Percentiles rank a stretch among this genome's conserved stretches.
Conservation (phyloP, 1,140 invertebrate species). For the Drosophila navojoa region DNA sequence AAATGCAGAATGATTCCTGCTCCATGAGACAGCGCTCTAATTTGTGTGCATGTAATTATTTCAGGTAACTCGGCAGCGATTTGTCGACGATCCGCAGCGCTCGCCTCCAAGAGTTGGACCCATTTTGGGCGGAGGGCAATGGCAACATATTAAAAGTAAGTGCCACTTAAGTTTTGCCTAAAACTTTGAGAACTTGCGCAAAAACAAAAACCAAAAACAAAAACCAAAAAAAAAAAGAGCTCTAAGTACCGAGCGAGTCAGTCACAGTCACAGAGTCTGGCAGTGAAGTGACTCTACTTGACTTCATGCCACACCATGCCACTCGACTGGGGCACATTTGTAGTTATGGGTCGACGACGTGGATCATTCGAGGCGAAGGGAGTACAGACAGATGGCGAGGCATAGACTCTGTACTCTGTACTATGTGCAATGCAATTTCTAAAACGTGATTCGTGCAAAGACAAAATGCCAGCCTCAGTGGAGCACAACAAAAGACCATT, state of each 20-base stretch:
- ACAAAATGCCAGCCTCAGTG: constrained; percentile 61
- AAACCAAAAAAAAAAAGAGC: not conserved
- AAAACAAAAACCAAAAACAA: constrained; percentile 19
- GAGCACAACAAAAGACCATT: constrained; percentile 67
- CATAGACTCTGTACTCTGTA: constrained; percentile 32
- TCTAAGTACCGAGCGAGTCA: constrained; percentile 19
- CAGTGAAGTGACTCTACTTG: constrained; percentile 52
- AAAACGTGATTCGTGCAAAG: constrained; percentile 78
- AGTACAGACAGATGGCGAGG: not conserved
- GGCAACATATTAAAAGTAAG: constrained; percentile 72
- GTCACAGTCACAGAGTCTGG: constrained; percentile 34
- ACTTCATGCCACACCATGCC: constrained; percentile 15
- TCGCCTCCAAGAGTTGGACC: constrained; percentile 8
- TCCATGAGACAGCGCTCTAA: constrained; percentile 58
- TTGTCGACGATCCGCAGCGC: constrained; percentile 29
- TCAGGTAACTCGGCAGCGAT: constrained; percentile 62
- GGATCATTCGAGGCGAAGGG: constrained; percentile 36
- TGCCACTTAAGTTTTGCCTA: constrained; percentile 59
- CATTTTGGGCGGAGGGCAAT: constrained; percentile 69
- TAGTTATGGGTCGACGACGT: constrained; percentile 30
- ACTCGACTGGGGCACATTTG: constrained; percentile 37
- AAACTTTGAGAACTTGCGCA: constrained; percentile 71
- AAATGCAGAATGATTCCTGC: constrained; percentile 63
- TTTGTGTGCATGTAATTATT: constrained; percentile 76
- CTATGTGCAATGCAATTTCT: constrained; percentile 74